Evolutionary conservation across 2,797 vertebrate species (phyloP).

Genomic region (Epinephelus awoara): DNA sequence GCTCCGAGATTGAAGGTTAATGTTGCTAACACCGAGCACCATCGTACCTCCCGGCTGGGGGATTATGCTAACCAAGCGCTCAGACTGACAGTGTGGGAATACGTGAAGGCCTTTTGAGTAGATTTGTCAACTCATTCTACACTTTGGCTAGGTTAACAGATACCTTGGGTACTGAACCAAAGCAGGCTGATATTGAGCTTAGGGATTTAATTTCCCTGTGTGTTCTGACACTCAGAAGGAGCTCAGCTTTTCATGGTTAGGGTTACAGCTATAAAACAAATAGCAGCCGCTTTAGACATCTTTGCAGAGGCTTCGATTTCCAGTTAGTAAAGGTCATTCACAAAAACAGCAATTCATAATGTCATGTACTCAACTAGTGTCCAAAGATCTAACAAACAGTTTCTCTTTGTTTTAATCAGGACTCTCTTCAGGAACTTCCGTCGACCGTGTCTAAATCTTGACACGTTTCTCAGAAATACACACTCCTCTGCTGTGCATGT

Average conservation of each 20-base stretch:
- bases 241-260: conserved; percentile 39
- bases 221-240: conserved; percentile 30
- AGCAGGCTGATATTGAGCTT: conserved; percentile 40
- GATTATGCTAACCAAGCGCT: conserved; percentile 69
- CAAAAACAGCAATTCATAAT: background rate
- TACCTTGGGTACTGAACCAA: conserved; percentile 37
- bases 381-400: background rate
- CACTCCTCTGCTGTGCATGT: background rate
- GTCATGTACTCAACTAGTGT: background rate
- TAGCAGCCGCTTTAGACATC: conserved; percentile 22
- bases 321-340: background rate
- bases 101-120: conserved; percentile 31
- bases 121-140: conserved; percentile 56
- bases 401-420: background rate
- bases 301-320: conserved; percentile 2
- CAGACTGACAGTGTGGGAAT: conserved; percentile 45
- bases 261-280: conserved; percentile 20
- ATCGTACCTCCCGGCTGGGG: conserved; percentile 15
- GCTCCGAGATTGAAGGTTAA: conserved; percentile 17
- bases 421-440: background rate
- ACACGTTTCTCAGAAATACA: conserved; percentile 1
- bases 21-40: conserved; percentile 15
- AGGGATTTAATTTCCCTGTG: conserved; percentile 27
- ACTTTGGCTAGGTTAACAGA: conserved; percentile 29
- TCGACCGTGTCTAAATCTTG: conserved; percentile 2